Evolutionary conservation across 2,113 vertebrate genomes (phyloP).

Genomic region (Hemibagrus wyckioides): DNA sequence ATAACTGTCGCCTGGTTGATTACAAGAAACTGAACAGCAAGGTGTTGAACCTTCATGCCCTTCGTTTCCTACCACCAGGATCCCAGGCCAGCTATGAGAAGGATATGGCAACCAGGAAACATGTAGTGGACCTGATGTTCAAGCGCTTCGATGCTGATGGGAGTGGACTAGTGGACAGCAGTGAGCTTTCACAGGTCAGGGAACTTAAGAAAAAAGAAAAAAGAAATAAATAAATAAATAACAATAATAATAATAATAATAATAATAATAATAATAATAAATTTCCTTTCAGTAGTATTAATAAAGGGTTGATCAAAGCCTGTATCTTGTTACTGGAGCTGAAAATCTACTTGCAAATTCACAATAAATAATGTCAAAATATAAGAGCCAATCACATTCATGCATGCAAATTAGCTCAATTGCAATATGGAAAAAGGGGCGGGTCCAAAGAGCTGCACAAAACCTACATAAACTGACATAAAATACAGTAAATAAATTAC

Average conservation of each 20-base stretch:
- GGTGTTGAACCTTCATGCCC: conserved; percentile 83
- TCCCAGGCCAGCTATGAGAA: conserved; percentile 71
- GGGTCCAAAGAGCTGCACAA: neutral
- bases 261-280: neutral
- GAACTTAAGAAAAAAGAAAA: neutral
- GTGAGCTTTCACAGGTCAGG: conserved; percentile 89
- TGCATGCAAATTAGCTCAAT: neutral
- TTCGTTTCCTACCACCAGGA: conserved; percentile 71
- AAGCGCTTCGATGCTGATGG: conserved; percentile 86
- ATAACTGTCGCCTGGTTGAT: conserved; percentile 84
- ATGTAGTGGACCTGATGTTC: conserved; percentile 89
- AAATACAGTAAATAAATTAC: neutral
- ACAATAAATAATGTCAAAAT: neutral
- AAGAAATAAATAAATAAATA: too few species aligned
- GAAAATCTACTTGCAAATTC: neutral
- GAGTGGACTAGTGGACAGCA: conserved; percentile 81
- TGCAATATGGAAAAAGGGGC: neutral
- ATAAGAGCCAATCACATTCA: neutral
- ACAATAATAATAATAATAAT: neutral
- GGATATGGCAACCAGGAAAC: conserved; percentile 78
- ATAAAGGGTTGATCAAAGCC: neutral
- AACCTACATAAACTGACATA: neutral
- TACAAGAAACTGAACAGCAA: conserved; percentile 86
- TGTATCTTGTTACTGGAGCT: neutral
- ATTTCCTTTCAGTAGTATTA: neutral